Percentiles rank a stretch among this genome's conserved stretches.
Evolutionary conservation across 2,797 vertebrate genomes (phyloP).

Genomic region (Mus caroli): DNA sequence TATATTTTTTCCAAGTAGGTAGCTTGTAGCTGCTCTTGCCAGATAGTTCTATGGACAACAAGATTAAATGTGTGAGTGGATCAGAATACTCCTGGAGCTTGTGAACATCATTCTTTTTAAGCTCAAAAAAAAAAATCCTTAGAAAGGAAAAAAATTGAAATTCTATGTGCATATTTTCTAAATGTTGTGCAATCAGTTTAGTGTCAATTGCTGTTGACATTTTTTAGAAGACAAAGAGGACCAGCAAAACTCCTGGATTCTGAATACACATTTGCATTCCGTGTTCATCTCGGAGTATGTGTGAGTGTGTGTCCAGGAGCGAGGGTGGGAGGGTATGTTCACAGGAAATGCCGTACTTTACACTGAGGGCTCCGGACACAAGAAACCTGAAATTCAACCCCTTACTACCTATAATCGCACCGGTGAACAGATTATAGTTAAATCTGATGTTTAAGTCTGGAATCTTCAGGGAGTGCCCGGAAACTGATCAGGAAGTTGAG

Average conservation of each 20-base stretch:
- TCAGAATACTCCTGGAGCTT: background rate
- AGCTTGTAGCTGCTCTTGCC: background rate
- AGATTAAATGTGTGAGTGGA: background rate
- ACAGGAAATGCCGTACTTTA: background rate
- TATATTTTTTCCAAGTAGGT: background rate
- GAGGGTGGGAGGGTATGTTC: too few relatives aligned
- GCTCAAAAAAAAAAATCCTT: slow-evolving; percentile 7
- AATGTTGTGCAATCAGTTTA: background rate
- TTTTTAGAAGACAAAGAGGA: background rate
- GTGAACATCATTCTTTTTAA: background rate
- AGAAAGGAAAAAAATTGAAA: background rate
- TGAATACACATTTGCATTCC: background rate
- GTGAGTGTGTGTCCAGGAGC: too few relatives aligned
- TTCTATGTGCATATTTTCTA: background rate
- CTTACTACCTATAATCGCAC: background rate
- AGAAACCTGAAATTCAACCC: background rate
- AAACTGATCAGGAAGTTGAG: background rate
- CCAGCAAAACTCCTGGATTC: background rate
- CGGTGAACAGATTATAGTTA: background rate
- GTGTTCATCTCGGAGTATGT: too few relatives aligned
- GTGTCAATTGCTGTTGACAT: background rate
- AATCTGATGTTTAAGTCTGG: background rate
- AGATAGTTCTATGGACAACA: background rate
- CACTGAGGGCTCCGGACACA: background rate
- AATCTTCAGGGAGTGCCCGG: background rate